These are phyloP conservation scores for Zingel zingel DNA, from an alignment of 2,113 vertebrate genomes.

Conservation along the genomic window DNA sequence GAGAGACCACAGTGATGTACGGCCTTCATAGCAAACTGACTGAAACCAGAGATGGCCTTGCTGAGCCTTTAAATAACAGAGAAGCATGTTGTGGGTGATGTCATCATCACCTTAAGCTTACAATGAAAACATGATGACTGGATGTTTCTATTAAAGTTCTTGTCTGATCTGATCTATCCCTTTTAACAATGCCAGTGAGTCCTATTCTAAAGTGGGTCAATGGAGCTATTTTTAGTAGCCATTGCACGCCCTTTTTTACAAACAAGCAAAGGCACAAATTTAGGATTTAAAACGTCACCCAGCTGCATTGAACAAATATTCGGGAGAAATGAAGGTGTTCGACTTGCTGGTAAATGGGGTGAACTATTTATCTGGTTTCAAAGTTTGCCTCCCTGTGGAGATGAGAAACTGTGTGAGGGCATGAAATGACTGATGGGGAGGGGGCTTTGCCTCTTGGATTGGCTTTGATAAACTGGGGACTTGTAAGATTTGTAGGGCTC, in stretches of 20 bases:
- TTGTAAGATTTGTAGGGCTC: conserved; percentile 74
- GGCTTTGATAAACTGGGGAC: conserved; percentile 78
- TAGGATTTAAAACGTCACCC: conserved; percentile 61
- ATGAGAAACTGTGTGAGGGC: conserved; percentile 71
- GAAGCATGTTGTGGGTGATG: conserved; percentile 24
- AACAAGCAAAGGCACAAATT: conserved; percentile 76
- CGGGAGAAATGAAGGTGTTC: conserved; percentile 69
- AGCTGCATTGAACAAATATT: conserved; percentile 70
- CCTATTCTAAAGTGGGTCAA: conserved; percentile 80
- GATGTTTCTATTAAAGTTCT: conserved; percentile 49
- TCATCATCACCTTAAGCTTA: conserved; percentile 23
- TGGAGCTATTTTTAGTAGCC: conserved; percentile 83
- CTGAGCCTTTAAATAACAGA: conserved; percentile 21
- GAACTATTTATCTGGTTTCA: conserved; percentile 80
- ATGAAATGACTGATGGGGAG: conserved; percentile 56
- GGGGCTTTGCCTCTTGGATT: conserved; percentile 62
- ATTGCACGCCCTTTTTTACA: conserved; percentile 64
- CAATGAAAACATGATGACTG: conserved; percentile 44
- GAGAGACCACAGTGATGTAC: conserved; percentile 8
- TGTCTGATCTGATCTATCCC: conserved; percentile 61
- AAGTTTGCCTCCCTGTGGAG: conserved; percentile 79
- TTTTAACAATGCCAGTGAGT: conserved; percentile 71
- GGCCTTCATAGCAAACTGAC: background rate
- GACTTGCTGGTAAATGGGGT: conserved; percentile 73
- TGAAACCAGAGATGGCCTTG: background rate